Evolutionary conservation across 2,113 vertebrate genomes (phyloP).

Genomic region (Anas platyrhynchos): DNA sequence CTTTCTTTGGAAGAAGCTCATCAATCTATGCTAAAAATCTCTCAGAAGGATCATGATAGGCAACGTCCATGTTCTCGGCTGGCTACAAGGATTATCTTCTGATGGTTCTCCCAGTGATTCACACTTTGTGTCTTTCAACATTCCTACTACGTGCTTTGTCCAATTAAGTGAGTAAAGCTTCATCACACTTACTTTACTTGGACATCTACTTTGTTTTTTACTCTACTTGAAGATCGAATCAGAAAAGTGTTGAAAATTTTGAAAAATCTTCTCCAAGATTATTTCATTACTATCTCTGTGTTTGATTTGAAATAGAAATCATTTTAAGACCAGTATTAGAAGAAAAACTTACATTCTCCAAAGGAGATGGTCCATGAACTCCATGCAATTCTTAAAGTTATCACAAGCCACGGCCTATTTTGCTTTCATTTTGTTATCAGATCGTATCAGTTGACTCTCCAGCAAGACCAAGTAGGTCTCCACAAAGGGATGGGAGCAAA

Average conservation of each 20-base stretch:
- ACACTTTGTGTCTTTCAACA: neutral
- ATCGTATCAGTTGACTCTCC: neutral
- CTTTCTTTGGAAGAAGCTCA: neutral
- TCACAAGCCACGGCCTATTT: neutral
- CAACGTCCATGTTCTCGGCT: neutral
- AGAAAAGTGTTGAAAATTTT: neutral
- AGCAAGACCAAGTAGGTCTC: neutral
- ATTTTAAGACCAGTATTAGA: neutral
- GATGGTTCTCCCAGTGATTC: neutral
- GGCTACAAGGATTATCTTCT: neutral
- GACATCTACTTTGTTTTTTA: neutral
- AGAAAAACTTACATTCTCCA: neutral
- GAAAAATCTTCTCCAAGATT: neutral
- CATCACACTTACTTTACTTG: neutral
- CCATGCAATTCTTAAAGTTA: neutral
- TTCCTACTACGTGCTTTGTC: neutral
- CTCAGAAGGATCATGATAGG: neutral
- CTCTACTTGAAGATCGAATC: neutral
- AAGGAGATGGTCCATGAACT: neutral
- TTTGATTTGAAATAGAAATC: neutral
- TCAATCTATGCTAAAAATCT: neutral
- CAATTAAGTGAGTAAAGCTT: neutral
- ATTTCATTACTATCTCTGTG: neutral
- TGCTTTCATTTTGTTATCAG: neutral
- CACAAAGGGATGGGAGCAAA: neutral